phyloP scores from a whole-genome alignment of 2,113 vertebrate species.

The Anguilla rostrata region DNA sequence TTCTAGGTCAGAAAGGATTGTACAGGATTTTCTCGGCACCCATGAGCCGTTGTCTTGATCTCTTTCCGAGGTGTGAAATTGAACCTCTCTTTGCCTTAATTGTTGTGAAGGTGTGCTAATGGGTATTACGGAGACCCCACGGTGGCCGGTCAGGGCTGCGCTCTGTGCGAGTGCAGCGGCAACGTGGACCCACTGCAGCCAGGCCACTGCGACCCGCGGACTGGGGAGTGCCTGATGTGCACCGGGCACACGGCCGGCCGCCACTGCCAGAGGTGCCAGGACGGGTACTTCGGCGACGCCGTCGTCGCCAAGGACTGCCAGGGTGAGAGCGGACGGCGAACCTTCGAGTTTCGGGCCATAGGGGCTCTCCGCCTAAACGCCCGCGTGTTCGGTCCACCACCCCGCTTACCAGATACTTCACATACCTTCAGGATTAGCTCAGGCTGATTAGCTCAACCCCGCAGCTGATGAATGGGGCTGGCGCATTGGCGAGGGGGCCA shows the following conservation, averaged over 20 bases:
- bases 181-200: conserved; percentile 75
- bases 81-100: background rate
- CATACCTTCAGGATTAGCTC: background rate
- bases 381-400: background rate
- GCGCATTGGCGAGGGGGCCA: background rate
- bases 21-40: background rate
- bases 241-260: conserved; percentile 73
- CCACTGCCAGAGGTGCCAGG: conserved; percentile 81
- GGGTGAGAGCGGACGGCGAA: conserved; percentile 59
- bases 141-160: conserved; percentile 71
- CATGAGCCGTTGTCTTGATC: background rate
- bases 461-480: background rate
- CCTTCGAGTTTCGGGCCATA: background rate
- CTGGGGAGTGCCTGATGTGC: conserved; percentile 86
- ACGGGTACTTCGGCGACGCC: conserved; percentile 85
- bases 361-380: background rate
- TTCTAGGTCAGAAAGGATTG: background rate
- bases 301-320: conserved; percentile 76
- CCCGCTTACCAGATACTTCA: background rate
- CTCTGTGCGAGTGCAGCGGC: conserved; percentile 79
- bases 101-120: conserved; percentile 78
- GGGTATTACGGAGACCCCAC: conserved; percentile 88
- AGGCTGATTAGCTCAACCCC: background rate
- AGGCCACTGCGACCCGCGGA: conserved; percentile 75
- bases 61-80: background rate